These are phyloP conservation scores for Nomada ruficornis DNA, from an alignment of 2,888 invertebrate species.

Conservation along the genomic window DNA sequence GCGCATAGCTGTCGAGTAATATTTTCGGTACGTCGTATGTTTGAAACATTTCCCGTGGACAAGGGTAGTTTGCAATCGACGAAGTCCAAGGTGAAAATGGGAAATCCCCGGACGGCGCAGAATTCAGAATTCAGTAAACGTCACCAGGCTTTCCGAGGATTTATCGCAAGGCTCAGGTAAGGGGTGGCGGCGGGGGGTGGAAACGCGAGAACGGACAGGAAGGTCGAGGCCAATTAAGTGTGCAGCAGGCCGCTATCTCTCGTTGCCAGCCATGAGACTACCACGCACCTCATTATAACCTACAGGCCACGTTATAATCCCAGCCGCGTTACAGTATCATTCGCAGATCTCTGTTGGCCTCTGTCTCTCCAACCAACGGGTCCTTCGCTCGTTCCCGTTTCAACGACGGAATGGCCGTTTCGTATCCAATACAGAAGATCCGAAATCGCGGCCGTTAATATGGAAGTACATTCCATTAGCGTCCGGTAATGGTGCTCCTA, in stretches of 20 bases:
- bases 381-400: slow-evolving; percentile 47
- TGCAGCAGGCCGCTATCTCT: slow-evolving; percentile 79
- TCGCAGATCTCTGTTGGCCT: slow-evolving; percentile 71
- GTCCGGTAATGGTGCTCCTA: slow-evolving; percentile 72
- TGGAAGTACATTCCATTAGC: slow-evolving; percentile 76
- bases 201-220: slow-evolving; percentile 70
- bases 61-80: too few species aligned
- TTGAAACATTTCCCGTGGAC: too few species aligned
- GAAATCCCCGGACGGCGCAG: neutral
- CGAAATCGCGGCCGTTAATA: slow-evolving; percentile 72
- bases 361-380: slow-evolving; percentile 17
- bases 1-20: too few species aligned
- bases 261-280: slow-evolving; percentile 77
- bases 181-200: slow-evolving; percentile 35
- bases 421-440: slow-evolving; percentile 69
- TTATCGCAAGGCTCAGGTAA: slow-evolving; percentile 43
- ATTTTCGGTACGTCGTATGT: too few species aligned
- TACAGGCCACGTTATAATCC: slow-evolving; percentile 78
- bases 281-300: slow-evolving; percentile 80
- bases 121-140: slow-evolving; percentile 51
- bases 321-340: slow-evolving; percentile 78
- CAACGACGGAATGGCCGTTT: slow-evolving; percentile 61
- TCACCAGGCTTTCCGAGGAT: slow-evolving; percentile 50
- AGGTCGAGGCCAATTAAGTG: slow-evolving; percentile 79
- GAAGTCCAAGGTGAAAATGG: neutral